Conservation (phyloP, 2,888 invertebrate species). For the Drosophila prostipennis region DNA sequence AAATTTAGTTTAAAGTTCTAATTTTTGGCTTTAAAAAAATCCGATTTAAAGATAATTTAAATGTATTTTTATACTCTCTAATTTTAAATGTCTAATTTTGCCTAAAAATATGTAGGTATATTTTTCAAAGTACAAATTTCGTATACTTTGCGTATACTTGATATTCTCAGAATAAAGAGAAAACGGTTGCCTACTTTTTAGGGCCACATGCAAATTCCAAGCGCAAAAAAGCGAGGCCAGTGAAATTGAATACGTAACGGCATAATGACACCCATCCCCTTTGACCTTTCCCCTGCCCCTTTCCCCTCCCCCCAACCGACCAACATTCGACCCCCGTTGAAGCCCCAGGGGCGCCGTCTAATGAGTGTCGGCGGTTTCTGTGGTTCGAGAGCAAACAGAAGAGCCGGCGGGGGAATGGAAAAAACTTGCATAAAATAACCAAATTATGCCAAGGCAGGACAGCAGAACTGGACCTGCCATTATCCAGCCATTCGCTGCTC, state of each 20-base stretch:
- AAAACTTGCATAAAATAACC: conserved; percentile 62
- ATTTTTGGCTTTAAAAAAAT: too few relatives aligned
- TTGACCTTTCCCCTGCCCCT: background rate
- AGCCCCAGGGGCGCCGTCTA: conserved; percentile 49
- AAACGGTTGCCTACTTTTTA: conserved; percentile 38
- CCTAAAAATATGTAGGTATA: too few relatives aligned
- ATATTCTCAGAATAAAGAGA: conserved; percentile 4
- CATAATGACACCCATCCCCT: conserved; percentile 17
- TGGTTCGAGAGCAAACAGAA: conserved; percentile 43
- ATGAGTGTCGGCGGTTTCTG: conserved; percentile 75
- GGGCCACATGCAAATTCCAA: conserved; percentile 6
- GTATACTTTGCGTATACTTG: conserved; percentile 17
- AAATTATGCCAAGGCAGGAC: conserved; percentile 66
- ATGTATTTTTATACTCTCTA: too few relatives aligned
- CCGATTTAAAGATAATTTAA: too few relatives aligned
- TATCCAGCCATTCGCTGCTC: conserved; percentile 70
- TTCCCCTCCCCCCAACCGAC: background rate
- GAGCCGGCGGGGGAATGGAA: background rate
- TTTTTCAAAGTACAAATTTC: background rate
- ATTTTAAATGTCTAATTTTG: too few relatives aligned
- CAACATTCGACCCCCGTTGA: background rate
- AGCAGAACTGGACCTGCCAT: conserved; percentile 62
- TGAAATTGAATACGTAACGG: conserved; percentile 26
- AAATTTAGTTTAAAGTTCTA: too few relatives aligned
- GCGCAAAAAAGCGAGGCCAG: background rate